These are phyloP conservation scores for Labia minor DNA, from an alignment of 2,888 invertebrate genomes.

Conservation along the genomic window DNA sequence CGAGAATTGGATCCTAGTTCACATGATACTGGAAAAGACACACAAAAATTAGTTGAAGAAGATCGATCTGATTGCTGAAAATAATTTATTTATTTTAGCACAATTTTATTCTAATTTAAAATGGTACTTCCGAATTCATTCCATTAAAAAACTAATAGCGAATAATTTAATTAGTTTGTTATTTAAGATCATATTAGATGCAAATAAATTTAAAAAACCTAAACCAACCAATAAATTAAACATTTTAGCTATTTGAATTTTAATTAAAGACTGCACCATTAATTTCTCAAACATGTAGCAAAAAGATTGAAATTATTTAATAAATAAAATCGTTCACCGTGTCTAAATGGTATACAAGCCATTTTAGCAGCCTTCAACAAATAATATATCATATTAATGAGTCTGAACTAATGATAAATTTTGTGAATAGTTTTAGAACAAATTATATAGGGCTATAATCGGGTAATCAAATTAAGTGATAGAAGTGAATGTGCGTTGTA, in stretches of 20 bases:
- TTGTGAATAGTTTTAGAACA: background rate
- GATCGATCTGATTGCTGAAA: conserved; percentile 52
- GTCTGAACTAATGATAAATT: background rate
- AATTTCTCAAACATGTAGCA: background rate
- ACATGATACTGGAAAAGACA: conserved; percentile 82
- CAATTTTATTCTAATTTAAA: background rate
- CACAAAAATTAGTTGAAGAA: conserved; percentile 80
- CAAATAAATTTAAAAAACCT: background rate
- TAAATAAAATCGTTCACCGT: background rate
- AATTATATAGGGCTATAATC: background rate
- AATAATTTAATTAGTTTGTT: background rate
- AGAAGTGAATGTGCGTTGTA: background rate
- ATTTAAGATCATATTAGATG: background rate
- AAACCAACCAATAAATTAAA: background rate
- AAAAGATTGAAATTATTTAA: background rate
- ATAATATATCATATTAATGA: conserved; percentile 1
- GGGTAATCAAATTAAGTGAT: background rate
- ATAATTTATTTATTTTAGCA: background rate
- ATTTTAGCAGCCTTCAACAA: background rate
- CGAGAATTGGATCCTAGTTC: conserved; percentile 70
- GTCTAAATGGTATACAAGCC: background rate
- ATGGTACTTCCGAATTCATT: background rate
- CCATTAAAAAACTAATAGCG: background rate
- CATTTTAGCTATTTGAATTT: background rate
- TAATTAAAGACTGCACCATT: background rate